Percentiles rank a stretch among this genome's conserved stretches.
Conservation (phyloP, 2,113 vertebrate species). For the Perca schrenkii region DNA sequence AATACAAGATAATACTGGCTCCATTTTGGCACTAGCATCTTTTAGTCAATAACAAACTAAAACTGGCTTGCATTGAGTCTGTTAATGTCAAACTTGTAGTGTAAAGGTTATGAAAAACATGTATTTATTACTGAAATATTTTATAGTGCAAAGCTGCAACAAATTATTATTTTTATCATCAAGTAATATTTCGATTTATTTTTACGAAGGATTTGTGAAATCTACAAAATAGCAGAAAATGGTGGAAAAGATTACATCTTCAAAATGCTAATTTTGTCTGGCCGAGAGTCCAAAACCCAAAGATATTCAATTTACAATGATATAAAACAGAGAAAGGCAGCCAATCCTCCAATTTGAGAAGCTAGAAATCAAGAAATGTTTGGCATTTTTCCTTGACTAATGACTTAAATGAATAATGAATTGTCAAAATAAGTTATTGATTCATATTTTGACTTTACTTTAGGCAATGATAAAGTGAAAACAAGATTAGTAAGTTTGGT, state of each 20-base stretch:
- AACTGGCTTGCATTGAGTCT: not conserved
- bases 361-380: not conserved
- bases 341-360: not conserved
- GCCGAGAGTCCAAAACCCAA: too few relatives aligned
- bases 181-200: too few relatives aligned
- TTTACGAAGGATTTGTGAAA: too few relatives aligned
- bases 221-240: too few relatives aligned
- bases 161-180: too few relatives aligned
- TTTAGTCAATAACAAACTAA: not conserved
- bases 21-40: not conserved
- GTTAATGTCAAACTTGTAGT: not conserved
- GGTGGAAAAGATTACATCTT: too few relatives aligned
- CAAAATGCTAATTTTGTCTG: too few relatives aligned
- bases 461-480: not conserved
- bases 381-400: not conserved
- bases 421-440: not conserved
- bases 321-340: too few relatives aligned
- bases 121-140: too few relatives aligned
- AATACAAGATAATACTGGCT: not conserved
- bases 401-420: not conserved
- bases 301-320: not conserved
- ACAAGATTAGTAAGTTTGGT: not conserved
- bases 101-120: too few relatives aligned
- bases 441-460: not conserved
- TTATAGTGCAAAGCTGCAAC: too few relatives aligned